These are phyloP conservation scores for Gadus macrocephalus DNA, from an alignment of 2,113 vertebrate genomes.

Conservation along the genomic window DNA sequence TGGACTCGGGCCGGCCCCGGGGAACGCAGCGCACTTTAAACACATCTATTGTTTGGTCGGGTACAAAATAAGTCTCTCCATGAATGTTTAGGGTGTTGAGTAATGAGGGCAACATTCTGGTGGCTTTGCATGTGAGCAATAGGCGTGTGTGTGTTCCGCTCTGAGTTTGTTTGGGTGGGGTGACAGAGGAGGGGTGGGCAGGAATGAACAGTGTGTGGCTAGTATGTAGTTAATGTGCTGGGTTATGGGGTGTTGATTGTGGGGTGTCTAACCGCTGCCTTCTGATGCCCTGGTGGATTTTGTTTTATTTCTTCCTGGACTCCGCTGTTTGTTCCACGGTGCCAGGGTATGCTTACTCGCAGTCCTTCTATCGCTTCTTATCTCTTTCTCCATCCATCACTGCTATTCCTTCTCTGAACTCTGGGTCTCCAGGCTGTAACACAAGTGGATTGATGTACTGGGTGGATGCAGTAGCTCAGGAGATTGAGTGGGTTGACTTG, in stretches of 20 bases:
- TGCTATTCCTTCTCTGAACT: not conserved
- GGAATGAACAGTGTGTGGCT: conserved; percentile 39
- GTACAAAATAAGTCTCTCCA: conserved; percentile 13
- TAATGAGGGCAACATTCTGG: conserved; percentile 45
- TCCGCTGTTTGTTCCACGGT: conserved; percentile 34
- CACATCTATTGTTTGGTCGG: too few relatives aligned
- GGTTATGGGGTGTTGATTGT: conserved; percentile 73
- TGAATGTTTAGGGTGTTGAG: conserved; percentile 29
- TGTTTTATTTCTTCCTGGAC: conserved; percentile 33
- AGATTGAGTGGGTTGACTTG: too few relatives aligned
- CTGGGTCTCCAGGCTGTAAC: too few relatives aligned
- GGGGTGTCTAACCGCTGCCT: conserved; percentile 51
- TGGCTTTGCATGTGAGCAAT: conserved; percentile 30
- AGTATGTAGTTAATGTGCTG: conserved; percentile 56
- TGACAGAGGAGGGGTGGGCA: conserved; percentile 15
- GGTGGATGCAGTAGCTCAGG: too few relatives aligned
- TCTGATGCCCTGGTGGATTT: conserved; percentile 60
- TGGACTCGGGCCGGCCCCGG: too few relatives aligned
- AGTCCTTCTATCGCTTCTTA: conserved; percentile 14
- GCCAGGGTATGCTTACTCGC: conserved; percentile 6
- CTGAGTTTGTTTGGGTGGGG: conserved; percentile 30
- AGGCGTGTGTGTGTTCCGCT: conserved; percentile 24
- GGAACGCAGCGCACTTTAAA: too few relatives aligned
- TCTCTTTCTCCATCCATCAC: not conserved
- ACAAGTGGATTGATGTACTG: too few relatives aligned